Evolutionary conservation across 2,113 vertebrate species (phyloP).

Genomic region (Apaloderma vittatum): DNA sequence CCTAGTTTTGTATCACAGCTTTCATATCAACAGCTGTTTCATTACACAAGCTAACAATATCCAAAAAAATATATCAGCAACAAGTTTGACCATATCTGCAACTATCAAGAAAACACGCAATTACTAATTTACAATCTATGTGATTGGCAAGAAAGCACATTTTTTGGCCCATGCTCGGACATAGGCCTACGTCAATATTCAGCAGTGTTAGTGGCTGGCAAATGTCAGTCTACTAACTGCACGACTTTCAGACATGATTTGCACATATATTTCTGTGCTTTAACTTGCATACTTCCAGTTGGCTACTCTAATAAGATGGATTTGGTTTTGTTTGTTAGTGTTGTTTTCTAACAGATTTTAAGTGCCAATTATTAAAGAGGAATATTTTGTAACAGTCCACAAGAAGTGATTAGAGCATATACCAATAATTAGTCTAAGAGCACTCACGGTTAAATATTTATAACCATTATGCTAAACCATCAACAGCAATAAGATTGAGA

Average conservation of each 20-base stretch:
- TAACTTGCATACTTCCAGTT: neutral
- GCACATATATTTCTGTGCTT: neutral
- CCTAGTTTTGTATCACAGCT: neutral
- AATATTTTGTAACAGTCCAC: neutral
- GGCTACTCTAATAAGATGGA: neutral
- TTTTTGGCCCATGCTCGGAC: neutral
- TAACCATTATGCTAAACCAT: neutral
- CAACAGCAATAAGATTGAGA: neutral
- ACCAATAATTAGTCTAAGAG: slow-evolving; percentile 21
- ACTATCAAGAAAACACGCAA: neutral
- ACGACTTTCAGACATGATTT: neutral
- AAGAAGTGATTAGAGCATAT: neutral
- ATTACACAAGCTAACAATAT: neutral
- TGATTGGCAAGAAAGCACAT: neutral
- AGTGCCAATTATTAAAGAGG: slow-evolving; percentile 8
- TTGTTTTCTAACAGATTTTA: neutral
- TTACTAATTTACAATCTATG: neutral
- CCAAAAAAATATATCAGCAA: neutral
- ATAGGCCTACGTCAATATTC: neutral
- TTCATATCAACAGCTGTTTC: neutral
- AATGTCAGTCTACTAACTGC: neutral
- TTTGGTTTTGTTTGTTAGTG: too few species aligned
- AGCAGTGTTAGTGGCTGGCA: accelerated
- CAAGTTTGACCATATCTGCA: neutral
- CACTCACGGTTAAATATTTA: slow-evolving; percentile 35